A percentile compares a stretch with the other conserved stretches of the same genome.
Evolutionary conservation across 2,888 invertebrate genomes (phyloP).

Genomic region (Alloscopus bannaensis): DNA sequence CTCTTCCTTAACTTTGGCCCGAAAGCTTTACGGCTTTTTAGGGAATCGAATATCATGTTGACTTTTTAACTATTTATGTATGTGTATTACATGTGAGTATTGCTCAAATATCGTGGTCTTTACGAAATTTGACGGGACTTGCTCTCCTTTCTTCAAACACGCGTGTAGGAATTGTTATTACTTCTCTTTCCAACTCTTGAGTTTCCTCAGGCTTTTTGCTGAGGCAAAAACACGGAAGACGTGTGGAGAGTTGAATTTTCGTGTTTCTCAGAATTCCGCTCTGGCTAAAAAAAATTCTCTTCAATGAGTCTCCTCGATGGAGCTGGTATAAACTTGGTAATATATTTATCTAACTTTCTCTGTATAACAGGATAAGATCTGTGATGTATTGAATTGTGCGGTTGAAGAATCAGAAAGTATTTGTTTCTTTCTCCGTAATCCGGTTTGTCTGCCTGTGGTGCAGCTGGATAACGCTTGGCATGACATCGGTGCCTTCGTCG

Average conservation of each 20-base stretch:
- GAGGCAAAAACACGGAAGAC: conserved; percentile 38
- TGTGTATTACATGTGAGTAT: too few species aligned
- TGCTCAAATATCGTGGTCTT: too few species aligned
- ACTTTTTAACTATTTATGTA: too few species aligned
- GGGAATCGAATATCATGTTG: not conserved
- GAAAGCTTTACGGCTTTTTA: not conserved
- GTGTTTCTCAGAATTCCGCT: not conserved
- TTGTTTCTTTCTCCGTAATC: conserved; percentile 25
- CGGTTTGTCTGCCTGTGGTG: too few species aligned
- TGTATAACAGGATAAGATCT: conserved; percentile 8
- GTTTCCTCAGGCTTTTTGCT: conserved; percentile 34
- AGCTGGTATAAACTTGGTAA: conserved; percentile 16
- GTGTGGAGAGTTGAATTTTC: conserved; percentile 17
- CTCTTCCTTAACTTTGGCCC: not conserved
- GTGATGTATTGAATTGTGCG: conserved; percentile 52
- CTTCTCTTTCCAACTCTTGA: conserved; percentile 26
- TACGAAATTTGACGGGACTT: too few species aligned
- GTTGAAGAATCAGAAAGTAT: conserved; percentile 37
- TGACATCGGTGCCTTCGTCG: too few species aligned
- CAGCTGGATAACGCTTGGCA: too few species aligned
- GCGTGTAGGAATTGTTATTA: conserved; percentile 34
- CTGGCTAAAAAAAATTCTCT: not conserved
- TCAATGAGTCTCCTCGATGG: too few species aligned
- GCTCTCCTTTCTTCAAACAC: not conserved
- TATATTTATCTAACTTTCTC: not conserved